Evolutionary conservation across 2,888 invertebrate species (phyloP).

Genomic region (Leptopterna dolabrata): DNA sequence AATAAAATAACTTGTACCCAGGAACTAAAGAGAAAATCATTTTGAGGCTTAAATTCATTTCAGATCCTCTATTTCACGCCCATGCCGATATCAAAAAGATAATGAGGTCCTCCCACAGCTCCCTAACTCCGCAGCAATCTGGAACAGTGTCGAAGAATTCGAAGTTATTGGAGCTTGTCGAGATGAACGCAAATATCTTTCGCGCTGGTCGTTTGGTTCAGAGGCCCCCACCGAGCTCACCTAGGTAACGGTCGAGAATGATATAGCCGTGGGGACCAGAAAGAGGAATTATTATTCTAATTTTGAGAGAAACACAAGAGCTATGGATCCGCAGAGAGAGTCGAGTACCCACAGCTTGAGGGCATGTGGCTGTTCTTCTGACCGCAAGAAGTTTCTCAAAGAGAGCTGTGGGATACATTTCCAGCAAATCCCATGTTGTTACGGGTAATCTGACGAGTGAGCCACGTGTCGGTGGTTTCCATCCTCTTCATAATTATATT

Average conservation of each 20-base stretch:
- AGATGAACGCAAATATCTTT: conserved; percentile 27
- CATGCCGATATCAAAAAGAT: not conserved
- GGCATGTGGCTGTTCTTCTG: not conserved
- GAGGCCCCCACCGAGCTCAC: not conserved
- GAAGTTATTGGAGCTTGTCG: conserved; percentile 49
- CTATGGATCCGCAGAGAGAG: not conserved
- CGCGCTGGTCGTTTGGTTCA: not conserved
- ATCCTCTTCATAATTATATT: not conserved
- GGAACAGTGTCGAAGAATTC: conserved; percentile 20
- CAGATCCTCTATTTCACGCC: conserved; percentile 2
- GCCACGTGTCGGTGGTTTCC: not conserved
- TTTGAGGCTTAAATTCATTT: not conserved
- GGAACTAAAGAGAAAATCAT: not conserved
- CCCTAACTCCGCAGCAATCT: not conserved
- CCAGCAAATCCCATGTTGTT: not conserved
- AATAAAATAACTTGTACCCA: not conserved
- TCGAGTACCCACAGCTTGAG: not conserved
- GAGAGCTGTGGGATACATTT: not conserved
- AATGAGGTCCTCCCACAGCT: not conserved
- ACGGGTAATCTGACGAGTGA: not conserved
- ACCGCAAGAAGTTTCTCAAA: not conserved
- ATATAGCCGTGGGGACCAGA: conserved; percentile 22
- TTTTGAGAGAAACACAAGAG: not conserved
- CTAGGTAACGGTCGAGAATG: conserved; percentile 5
- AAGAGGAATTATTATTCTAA: conserved; percentile 33